phyloP scores from a whole-genome alignment of 2,797 vertebrate species.

The Leontocebus nigricollis region DNA sequence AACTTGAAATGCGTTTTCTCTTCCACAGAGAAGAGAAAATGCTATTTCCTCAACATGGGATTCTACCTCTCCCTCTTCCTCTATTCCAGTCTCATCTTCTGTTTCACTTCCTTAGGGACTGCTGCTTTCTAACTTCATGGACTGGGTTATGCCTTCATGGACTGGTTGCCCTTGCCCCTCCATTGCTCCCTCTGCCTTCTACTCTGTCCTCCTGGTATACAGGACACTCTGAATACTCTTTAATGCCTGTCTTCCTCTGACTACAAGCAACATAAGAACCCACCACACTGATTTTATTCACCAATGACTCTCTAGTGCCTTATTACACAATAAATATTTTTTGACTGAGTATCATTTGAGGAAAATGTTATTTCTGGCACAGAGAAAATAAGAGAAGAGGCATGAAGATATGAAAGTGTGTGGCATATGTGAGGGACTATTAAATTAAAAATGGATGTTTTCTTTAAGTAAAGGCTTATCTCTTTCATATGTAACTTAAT shows the following conservation, averaged over 20 bases:
- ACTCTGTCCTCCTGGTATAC: background rate
- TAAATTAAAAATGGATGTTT: conserved; percentile 5
- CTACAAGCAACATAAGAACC: background rate
- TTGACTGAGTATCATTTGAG: background rate
- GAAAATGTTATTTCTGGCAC: background rate
- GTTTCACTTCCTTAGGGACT: background rate
- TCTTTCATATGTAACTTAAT: background rate
- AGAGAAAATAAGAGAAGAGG: background rate
- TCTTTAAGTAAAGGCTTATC: conserved; percentile 19
- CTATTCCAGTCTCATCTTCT: background rate
- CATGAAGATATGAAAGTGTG: background rate
- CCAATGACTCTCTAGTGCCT: background rate
- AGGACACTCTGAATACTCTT: background rate
- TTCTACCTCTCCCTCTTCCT: background rate
- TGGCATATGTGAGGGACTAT: background rate
- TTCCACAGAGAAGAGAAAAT: background rate
- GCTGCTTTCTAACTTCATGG: background rate
- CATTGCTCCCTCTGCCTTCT: background rate
- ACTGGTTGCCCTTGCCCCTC: background rate
- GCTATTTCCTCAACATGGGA: background rate
- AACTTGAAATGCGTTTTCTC: background rate
- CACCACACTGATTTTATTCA: background rate
- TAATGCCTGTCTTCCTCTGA: background rate
- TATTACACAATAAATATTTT: background rate
- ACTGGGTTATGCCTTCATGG: background rate